Percentiles rank a stretch among this genome's conserved stretches.
Evolutionary conservation across 2,888 invertebrate species (phyloP).

Genomic region (Ommatoiulus sabulosus): DNA sequence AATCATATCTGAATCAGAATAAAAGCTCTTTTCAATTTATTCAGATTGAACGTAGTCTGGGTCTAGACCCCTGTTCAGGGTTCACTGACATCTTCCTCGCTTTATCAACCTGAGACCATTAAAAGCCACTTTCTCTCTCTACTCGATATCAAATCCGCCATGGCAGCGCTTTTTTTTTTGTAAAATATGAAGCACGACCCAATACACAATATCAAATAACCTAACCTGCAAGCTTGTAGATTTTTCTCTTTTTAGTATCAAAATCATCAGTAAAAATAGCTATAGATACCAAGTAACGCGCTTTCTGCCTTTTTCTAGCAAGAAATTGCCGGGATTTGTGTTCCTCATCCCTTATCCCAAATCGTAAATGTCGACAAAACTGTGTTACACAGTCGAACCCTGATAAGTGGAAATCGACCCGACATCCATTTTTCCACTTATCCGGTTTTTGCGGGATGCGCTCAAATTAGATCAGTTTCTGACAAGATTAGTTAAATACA

Average conservation of each 20-base stretch:
- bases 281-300: no score
- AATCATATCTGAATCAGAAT: slow-evolving; percentile 10
- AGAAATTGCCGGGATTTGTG: no score
- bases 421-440: no score
- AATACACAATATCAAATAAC: not conserved
- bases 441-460: no score
- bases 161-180: not conserved
- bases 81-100: slow-evolving; percentile 11
- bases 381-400: no score
- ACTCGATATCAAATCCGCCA: not conserved
- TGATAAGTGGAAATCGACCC: no score
- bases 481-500: no score
- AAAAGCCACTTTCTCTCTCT: not conserved
- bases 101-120: not conserved
- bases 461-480: no score
- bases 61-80: not conserved
- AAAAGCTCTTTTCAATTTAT: slow-evolving; percentile 37
- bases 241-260: not conserved
- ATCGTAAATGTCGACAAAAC: no score
- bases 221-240: slow-evolving; percentile 14
- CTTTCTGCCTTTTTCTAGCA: no score
- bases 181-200: not conserved
- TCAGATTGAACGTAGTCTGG: not conserved
- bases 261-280: not conserved
- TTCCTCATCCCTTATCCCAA: no score